Percentiles rank a stretch among this genome's conserved stretches.
Conservation (phyloP, 2,888 invertebrate genomes). For the Leptothorax acervorum region DNA sequence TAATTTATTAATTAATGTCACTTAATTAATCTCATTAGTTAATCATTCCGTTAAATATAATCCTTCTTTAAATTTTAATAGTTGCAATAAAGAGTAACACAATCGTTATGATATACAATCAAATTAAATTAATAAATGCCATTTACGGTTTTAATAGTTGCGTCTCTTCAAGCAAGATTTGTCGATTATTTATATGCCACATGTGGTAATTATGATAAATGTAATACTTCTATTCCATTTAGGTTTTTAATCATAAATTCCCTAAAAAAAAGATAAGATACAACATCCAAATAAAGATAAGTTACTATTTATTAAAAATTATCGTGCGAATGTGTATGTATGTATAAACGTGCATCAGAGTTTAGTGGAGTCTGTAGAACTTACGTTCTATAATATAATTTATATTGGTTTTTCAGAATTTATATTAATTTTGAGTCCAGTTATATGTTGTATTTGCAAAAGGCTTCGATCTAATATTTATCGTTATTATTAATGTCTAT, state of each 20-base stretch:
- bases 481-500: background rate
- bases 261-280: background rate
- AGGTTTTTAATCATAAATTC: background rate
- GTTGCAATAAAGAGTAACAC: no score
- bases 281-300: background rate
- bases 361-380: background rate
- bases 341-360: background rate
- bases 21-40: slow-evolving; percentile 7
- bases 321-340: background rate
- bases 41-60: background rate
- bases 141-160: background rate
- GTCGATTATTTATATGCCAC: background rate
- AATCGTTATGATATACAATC: no score
- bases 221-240: background rate
- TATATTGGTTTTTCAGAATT: background rate
- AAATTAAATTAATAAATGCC: no score
- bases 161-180: background rate
- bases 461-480: background rate
- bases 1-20: slow-evolving; percentile 16
- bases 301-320: background rate
- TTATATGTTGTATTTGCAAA: background rate
- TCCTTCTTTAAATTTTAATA: background rate
- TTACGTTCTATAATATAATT: background rate
- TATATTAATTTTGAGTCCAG: background rate
- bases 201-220: background rate